phyloP scores from a whole-genome alignment of 2,888 invertebrate genomes.

The Clistopyga incitator region DNA sequence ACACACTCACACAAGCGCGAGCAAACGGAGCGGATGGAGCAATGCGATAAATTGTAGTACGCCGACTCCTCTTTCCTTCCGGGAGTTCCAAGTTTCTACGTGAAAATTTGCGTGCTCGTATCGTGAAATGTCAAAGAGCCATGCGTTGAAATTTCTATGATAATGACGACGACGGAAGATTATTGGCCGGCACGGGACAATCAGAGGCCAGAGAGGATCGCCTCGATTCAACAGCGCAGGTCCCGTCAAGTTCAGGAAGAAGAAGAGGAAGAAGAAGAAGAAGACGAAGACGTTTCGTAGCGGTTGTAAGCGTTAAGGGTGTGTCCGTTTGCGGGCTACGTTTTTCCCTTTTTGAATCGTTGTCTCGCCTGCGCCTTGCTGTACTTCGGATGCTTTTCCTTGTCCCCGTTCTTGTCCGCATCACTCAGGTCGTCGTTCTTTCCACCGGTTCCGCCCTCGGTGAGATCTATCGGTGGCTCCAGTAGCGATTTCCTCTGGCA shows the following conservation, averaged over 20 bases:
- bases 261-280: too few relatives aligned
- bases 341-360: constrained; percentile 90
- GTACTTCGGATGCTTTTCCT: constrained; percentile 85
- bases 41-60: constrained; percentile 3
- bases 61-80: neutral
- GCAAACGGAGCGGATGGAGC: neutral
- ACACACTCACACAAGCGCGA: neutral
- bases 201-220: too few relatives aligned
- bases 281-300: constrained; percentile 12
- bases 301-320: constrained; percentile 15
- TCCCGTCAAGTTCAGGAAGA: too few relatives aligned
- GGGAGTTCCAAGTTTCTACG: constrained; percentile 16
- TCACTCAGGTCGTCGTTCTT: constrained; percentile 75
- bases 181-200: too few relatives aligned
- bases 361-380: constrained; percentile 91
- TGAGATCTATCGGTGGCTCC: constrained; percentile 85
- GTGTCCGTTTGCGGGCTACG: constrained; percentile 81
- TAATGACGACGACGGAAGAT: constrained; percentile 22
- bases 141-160: constrained; percentile 30
- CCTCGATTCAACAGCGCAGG: too few relatives aligned
- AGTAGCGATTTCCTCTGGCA: constrained; percentile 85
- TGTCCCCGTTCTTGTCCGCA: constrained; percentile 74
- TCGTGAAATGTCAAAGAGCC: constrained; percentile 18
- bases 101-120: constrained; percentile 32
- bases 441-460: constrained; percentile 77